Percentiles rank a stretch among this genome's conserved stretches.
phyloP scores from a whole-genome alignment of 2,113 vertebrate species.

The Cebus imitator region DNA sequence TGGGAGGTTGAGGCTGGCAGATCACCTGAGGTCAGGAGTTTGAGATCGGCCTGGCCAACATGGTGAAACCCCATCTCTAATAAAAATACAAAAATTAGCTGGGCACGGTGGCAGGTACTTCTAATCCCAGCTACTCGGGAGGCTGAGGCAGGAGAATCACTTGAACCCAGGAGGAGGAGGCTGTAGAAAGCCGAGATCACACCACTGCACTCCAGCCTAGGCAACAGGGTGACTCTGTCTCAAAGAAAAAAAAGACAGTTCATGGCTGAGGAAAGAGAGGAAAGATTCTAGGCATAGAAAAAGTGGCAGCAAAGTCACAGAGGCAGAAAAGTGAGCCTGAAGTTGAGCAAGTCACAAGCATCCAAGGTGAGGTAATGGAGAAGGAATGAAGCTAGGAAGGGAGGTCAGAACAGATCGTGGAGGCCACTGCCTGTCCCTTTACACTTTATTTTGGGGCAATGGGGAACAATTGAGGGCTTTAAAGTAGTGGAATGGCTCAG shows the following conservation, averaged over 20 bases:
- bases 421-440: neutral
- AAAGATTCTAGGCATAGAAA: neutral
- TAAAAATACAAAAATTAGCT: too few species aligned
- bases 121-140: too few species aligned
- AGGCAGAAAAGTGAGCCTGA: neutral
- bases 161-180: too few species aligned
- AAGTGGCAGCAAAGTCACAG: neutral
- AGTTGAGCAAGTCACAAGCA: neutral
- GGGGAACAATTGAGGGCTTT: neutral
- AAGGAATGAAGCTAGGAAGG: neutral
- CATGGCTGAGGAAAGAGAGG: neutral
- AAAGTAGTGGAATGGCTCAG: constrained; percentile 36
- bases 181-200: too few species aligned
- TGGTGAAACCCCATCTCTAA: too few species aligned
- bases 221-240: too few species aligned
- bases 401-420: neutral
- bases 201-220: too few species aligned
- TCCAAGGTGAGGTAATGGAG: neutral
- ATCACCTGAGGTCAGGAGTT: too few species aligned
- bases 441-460: neutral
- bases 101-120: too few species aligned
- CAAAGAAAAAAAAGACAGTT: neutral
- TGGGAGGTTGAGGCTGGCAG: too few species aligned
- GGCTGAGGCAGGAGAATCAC: too few species aligned
- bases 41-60: too few species aligned